Base-by-base conservation (phyloP, 2,888 invertebrate species). In the Didymodactylos carnosus region DNA sequence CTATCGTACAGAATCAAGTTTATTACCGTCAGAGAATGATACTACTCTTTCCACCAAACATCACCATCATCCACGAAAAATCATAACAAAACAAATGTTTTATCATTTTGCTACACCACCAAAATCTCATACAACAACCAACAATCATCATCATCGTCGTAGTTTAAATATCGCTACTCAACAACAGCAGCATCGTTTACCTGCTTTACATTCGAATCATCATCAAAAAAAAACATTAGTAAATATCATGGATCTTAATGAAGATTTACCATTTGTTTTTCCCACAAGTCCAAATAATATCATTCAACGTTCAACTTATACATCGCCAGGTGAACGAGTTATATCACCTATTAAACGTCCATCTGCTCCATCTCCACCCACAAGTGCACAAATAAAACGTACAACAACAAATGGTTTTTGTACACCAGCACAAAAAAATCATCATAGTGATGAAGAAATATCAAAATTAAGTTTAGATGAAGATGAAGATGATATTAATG, bases 301-400 rank as follows among this genome's bases (percentile, higher is more conserved):
- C 29, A 72, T 62, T 40, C 41, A 71, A n/a, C 29, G 71, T 25
- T 29, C 71, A 16, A 39, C 71, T 43, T 74, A 53, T 46, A 74
- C 74, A n/a, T 74, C 71, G 19, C 74, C 74, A 8, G 53, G 51
- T 35, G 53, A 71, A 46, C 71, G 74, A 23, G 40, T 41, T 23
- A 41, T 41, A 39, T 74, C 74, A 25, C 74, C 74, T 19, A 74
- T 74, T 16, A 74, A 74, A 39, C 74, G 74, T 1, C 74, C 74
- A 7, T 71, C 71, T 0, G 74, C 74, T 35, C 74, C 74, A 29
- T 74, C 71, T 19, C 74, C 74, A 5, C 62, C 74, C 23, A 8
- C 71, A 40, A 74, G 74, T 62, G 74, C 74, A 29, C 40, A 62
- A 16, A 3, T 40, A 29, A 41, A n/a, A 71, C 71, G 40, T 23